Evolutionary conservation across 2,113 vertebrate genomes (phyloP).

Genomic region (Myodes glareolus): DNA sequence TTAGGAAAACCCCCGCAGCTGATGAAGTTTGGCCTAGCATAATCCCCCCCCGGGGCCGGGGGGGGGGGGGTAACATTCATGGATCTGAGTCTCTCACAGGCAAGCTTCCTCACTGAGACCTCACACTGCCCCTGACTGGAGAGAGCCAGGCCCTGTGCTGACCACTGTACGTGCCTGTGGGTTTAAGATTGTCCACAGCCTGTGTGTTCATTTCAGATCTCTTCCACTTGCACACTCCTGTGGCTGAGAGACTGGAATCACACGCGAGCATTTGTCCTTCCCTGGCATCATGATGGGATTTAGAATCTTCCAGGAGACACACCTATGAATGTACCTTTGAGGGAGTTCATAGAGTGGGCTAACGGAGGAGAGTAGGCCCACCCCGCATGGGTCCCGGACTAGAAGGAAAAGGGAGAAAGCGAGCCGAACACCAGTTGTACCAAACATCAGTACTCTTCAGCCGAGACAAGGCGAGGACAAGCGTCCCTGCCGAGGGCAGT

Average conservation of each 20-base stretch:
- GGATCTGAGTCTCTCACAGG: not conserved
- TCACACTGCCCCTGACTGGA: not conserved
- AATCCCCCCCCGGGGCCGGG: rapidly evolving
- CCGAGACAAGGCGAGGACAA: not conserved
- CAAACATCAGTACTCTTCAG: not conserved
- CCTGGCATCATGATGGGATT: not conserved
- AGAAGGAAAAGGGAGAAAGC: not conserved
- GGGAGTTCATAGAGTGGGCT: not conserved
- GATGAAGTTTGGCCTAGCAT: not conserved
- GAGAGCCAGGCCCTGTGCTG: not conserved
- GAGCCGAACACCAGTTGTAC: not conserved
- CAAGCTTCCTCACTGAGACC: not conserved
- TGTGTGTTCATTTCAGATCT: not conserved
- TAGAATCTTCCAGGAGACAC: not conserved
- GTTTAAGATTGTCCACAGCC: not conserved
- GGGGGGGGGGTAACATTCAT: not conserved
- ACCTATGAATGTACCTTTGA: too few relatives aligned
- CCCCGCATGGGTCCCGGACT: not conserved
- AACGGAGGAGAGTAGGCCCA: not conserved
- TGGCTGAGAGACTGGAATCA: not conserved
- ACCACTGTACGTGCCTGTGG: not conserved
- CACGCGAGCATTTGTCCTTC: rapidly evolving
- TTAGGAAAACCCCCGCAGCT: not conserved
- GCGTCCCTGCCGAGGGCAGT: not conserved
- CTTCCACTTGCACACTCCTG: not conserved